Evolutionary conservation across 1,140 invertebrate genomes (phyloP).

Genomic region (Nasonia longicornis): DNA sequence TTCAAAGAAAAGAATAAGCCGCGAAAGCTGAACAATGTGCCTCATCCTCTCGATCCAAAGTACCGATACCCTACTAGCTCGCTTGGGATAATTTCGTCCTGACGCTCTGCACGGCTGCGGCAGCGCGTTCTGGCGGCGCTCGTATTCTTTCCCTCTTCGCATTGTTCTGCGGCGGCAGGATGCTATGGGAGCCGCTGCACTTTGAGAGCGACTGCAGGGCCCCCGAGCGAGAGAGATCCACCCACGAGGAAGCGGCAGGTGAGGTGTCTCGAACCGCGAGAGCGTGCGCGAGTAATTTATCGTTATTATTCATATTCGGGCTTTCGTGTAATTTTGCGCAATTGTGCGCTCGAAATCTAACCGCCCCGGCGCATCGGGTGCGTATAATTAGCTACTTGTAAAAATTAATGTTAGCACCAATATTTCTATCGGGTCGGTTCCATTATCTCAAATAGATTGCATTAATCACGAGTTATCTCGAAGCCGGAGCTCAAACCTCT

Average conservation of each 20-base stretch:
- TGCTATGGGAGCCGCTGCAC: slow-evolving; percentile 24
- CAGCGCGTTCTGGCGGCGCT: slow-evolving; percentile 31
- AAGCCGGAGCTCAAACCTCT: background rate
- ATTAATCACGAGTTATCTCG: background rate
- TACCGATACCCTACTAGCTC: slow-evolving; percentile 24
- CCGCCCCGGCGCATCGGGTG: too few relatives aligned
- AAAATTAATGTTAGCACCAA: background rate
- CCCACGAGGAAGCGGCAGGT: slow-evolving; percentile 69
- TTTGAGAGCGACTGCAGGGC: slow-evolving; percentile 6
- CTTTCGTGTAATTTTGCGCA: too few relatives aligned
- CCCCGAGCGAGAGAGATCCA: slow-evolving; percentile 57
- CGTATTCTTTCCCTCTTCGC: background rate
- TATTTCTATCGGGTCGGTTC: background rate
- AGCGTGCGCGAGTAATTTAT: slow-evolving; percentile 63
- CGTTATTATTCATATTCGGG: slow-evolving; percentile 50
- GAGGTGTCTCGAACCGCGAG: slow-evolving; percentile 67
- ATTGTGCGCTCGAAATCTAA: too few relatives aligned
- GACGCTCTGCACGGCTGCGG: background rate
- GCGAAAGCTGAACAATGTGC: slow-evolving; percentile 23
- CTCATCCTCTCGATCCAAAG: slow-evolving; percentile 21
- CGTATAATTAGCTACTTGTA: background rate
- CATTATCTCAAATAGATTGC: slow-evolving; percentile 3
- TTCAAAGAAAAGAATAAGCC: background rate
- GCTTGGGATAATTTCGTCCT: slow-evolving; percentile 26
- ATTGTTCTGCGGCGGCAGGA: slow-evolving; percentile 40